Base-by-base conservation (phyloP, 1,140 invertebrate species). In the Drosophila arawakana region DNA sequence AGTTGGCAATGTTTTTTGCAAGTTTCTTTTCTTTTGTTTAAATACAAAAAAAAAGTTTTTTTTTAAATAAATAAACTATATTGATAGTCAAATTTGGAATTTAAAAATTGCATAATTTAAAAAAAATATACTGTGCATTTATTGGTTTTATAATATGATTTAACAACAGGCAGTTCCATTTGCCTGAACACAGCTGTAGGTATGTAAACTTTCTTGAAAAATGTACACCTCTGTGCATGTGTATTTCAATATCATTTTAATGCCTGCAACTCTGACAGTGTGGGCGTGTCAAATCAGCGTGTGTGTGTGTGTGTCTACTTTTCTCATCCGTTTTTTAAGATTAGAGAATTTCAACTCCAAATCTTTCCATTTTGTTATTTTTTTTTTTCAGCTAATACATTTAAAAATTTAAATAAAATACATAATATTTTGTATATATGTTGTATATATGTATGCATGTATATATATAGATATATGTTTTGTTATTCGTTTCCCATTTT, bases 351-450 rank as follows among this genome's bases (percentile, higher is more conserved):
- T 70, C 50, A 81, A 71, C 59, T 71, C 41, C 44, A 25, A 71
- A 59, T 63, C 15, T 59, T 43, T 54, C 39, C 15, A 11, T 57
- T 50, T 39, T 47, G 43, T 25, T 39, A 30, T 44, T 68, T 44
- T 69, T 67, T 69, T 67, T 60, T 43, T 67, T 39, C 61, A 55
- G 49, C 73, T 66, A 76, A 78, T 79, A 63, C 72, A 71, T 82
- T 80, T 71, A 75, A 82, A 82, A 82, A 78, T 72, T 72, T 58
- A 83, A 83, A 78, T 82, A 82, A 82, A 83, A 82, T 82, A 82
- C 76, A 71, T 78, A 82, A 76, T 82, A 72, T 82, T 68, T 76
- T 85, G 78, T 85, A 85, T 84, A 81, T 85, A 75, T 80, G 25
- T 76, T 85, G 78, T 85, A 85, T 84, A 81, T 85, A 75, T 80